Evolutionary conservation across 2,888 invertebrate species (phyloP).

Genomic region (Coenonympha glycerion): DNA sequence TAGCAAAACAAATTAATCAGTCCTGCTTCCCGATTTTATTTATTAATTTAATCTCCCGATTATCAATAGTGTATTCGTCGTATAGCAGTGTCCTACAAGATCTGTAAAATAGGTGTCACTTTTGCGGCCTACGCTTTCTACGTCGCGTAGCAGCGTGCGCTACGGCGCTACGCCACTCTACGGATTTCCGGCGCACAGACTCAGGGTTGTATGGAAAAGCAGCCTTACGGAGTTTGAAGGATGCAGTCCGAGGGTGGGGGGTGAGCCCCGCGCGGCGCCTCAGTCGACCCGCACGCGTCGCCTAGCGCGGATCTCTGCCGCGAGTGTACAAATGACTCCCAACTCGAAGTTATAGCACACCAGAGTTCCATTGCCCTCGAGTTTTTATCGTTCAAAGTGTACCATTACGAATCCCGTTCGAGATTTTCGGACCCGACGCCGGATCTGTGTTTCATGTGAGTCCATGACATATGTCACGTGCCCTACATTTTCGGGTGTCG

Average conservation of each 20-base stretch:
- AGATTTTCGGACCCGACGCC: slow-evolving; percentile 47
- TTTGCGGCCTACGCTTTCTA: too few species aligned
- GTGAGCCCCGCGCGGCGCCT: slow-evolving; percentile 45
- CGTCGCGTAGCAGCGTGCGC: too few species aligned
- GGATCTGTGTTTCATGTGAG: slow-evolving; percentile 68
- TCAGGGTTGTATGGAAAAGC: too few species aligned
- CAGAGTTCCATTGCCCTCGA: slow-evolving; percentile 37
- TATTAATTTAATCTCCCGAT: too few species aligned
- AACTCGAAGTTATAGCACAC: slow-evolving; percentile 47
- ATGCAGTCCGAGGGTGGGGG: slow-evolving; percentile 54
- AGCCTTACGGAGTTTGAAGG: too few species aligned
- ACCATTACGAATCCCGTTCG: slow-evolving; percentile 30
- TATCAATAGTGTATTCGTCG: too few species aligned
- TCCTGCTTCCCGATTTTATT: too few species aligned
- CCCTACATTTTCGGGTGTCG: slow-evolving; percentile 63
- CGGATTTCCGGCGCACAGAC: too few species aligned
- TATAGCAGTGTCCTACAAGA: too few species aligned
- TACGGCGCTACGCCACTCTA: too few species aligned
- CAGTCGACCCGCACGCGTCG: slow-evolving; percentile 56
- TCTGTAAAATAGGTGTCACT: too few species aligned
- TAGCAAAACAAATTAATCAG: too few species aligned
- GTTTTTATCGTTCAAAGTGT: slow-evolving; percentile 62
- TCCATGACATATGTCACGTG: slow-evolving; percentile 66
- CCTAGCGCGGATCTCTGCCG: slow-evolving; percentile 47
- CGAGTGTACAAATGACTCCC: slow-evolving; percentile 57